Evolutionary conservation across 2,797 vertebrate genomes (phyloP).

Genomic region (Perodicticus potto): DNA sequence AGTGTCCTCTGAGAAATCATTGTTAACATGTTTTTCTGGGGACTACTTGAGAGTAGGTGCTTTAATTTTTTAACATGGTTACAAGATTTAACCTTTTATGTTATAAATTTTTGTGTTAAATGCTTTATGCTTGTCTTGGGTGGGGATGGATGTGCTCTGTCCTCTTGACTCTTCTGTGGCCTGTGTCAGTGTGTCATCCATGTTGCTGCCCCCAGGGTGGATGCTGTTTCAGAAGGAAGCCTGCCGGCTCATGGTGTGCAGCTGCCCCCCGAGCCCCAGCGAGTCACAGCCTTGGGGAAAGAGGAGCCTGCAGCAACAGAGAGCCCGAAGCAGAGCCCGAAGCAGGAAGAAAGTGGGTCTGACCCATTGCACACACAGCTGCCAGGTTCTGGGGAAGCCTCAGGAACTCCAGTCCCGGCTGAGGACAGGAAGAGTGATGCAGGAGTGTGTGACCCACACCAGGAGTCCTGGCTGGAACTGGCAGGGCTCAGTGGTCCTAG

Average conservation of each 20-base stretch:
- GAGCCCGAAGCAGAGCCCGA: neutral
- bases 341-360: neutral
- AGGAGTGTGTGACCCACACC: fast-evolving
- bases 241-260: neutral
- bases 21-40: neutral
- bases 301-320: neutral
- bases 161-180: neutral
- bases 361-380: neutral
- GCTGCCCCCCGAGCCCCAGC: neutral
- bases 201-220: conserved; percentile 49
- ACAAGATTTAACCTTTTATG: neutral
- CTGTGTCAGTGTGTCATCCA: neutral
- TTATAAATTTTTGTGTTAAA: neutral
- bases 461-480: neutral
- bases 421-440: fast-evolving
- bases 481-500: neutral
- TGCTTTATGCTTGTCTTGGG: neutral
- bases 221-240: neutral
- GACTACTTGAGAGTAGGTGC: neutral
- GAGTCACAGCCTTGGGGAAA: neutral
- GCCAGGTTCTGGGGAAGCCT: fast-evolving
- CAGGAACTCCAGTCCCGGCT: fast-evolving
- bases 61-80: neutral
- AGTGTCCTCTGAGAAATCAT: neutral
- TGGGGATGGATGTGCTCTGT: fast-evolving